Conservation (phyloP, 2,888 invertebrate genomes). For the Elegia similella region DNA sequence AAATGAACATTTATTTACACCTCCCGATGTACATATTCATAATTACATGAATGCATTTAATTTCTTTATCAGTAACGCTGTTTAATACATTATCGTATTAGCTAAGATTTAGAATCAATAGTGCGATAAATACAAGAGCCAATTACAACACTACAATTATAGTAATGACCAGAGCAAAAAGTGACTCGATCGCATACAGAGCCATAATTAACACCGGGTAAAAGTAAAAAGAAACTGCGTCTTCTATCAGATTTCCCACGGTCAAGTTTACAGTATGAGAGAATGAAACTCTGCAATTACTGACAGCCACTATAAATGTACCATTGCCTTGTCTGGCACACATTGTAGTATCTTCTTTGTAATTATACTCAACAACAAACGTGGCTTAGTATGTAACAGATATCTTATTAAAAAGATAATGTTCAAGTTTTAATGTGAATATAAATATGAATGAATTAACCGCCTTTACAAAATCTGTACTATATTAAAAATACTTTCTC, state of each 20-base stretch:
- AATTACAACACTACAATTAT: background rate
- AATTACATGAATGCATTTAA: constrained; percentile 13
- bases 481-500: no score
- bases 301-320: constrained; percentile 21
- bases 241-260: constrained; percentile 55
- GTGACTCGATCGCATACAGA: constrained; percentile 18
- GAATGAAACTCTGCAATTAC: constrained; percentile 34
- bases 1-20: background rate
- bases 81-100: background rate
- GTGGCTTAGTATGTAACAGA: background rate
- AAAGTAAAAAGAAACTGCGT: constrained; percentile 57
- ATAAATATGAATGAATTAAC: no score
- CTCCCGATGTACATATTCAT: constrained; percentile 11
- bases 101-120: constrained; percentile 2
- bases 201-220: constrained; percentile 42
- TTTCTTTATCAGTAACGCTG: constrained; percentile 5
- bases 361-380: background rate
- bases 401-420: no score
- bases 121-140: background rate
- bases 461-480: no score
- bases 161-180: constrained; percentile 7
- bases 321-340: background rate
- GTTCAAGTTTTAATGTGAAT: no score
- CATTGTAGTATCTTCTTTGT: background rate
- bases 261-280: constrained; percentile 52